Evolutionary conservation across 1,140 invertebrate species (phyloP), one percentile per base, ranked within the genome.

Genomic region (Leguminivora glycinivorella): DNA sequence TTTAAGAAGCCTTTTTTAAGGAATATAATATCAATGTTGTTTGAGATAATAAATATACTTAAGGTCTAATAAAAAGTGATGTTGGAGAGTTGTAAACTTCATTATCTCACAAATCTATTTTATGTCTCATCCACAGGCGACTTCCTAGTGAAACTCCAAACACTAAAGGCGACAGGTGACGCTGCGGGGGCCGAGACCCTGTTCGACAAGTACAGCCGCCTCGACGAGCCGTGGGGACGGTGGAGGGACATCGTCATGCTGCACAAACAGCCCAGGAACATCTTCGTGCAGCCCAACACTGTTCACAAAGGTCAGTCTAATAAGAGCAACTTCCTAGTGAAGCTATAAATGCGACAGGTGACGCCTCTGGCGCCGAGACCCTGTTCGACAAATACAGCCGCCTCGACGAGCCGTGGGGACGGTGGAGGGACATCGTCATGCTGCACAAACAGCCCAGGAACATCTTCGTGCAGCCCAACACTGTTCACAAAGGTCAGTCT

Each of bases 211-310:
- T 98, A 97, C 86, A 96, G 97, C 22, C 93, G 94, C 69, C 96
- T 99, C 1, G 85, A 85, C 40, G 93, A 93, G 58, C 94, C 95
- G 14, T 98, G 97, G 94, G 91, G 93, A 0, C 93, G 93, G 71
- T 98, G 97, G 96, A 94, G 97, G 60, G 94, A 97, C 58, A 97
- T 98, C 83, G 95, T 98, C 31, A 84, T 99, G 80, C 94, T 95
- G 19, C 95, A 98, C 81, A 97, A 97, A 83, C 96, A 98, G 82
- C 98, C 98, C 0, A 92, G 97, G 63, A 97, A 97, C 82, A 96
- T 99, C 79, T 96, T 98, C 84, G 96, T 98, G 9, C 97, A 98
- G 87, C 93, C 96, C 38, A 98, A 98, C 85, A 98, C 97, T 0
- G 70, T 90, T n/a, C 70, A 93, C 9, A 85, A 93, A 85, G 93